phyloP scores from a whole-genome alignment of 2,888 invertebrate species.

The Troides oblongomaculatus region DNA sequence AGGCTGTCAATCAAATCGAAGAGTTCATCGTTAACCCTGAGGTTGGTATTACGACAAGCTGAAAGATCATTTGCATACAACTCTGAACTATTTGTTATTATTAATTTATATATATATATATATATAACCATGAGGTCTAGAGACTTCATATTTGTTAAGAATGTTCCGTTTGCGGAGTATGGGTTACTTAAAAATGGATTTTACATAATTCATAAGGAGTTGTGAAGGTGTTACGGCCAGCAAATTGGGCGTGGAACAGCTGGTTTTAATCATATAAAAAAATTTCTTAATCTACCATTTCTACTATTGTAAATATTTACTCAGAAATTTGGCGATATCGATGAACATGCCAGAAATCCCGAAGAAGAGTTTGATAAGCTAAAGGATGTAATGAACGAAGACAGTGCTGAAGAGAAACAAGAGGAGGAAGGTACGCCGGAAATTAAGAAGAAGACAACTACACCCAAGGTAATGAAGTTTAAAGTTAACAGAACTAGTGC shows the following conservation, averaged over 20 bases:
- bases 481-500: not conserved
- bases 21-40: slow-evolving; percentile 86
- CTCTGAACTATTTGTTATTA: no score
- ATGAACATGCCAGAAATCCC: slow-evolving; percentile 77
- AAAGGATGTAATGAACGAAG: slow-evolving; percentile 77
- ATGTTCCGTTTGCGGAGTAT: no score
- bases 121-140: no score
- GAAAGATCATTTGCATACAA: no score
- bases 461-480: slow-evolving; percentile 58
- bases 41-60: slow-evolving; percentile 57
- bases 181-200: no score
- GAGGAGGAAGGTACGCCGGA: slow-evolving; percentile 48
- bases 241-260: no score
- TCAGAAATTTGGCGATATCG: slow-evolving; percentile 73
- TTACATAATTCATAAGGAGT: no score
- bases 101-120: no score
- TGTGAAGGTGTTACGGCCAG: no score
- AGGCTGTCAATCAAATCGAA: slow-evolving; percentile 89
- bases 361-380: slow-evolving; percentile 87
- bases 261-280: no score
- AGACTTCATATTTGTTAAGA: no score
- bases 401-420: slow-evolving; percentile 49
- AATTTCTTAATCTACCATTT: no score
- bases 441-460: slow-evolving; percentile 70
- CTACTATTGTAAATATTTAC: not conserved